Base-by-base conservation (phyloP, 2,113 vertebrate genomes). In the Ceyx melanurus region DNA sequence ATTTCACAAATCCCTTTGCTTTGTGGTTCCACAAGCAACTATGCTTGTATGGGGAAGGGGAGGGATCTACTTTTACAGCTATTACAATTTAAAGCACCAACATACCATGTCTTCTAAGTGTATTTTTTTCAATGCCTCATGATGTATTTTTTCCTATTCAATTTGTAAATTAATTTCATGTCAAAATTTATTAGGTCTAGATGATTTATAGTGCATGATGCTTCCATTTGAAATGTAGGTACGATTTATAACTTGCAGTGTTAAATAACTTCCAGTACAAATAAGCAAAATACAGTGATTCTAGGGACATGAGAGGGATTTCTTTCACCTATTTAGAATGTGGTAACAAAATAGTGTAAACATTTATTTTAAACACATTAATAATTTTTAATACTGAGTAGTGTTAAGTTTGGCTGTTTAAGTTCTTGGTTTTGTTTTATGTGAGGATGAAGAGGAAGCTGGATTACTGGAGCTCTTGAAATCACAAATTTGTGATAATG, bases 401-500 rank as follows among this genome's bases (percentile, higher is more conserved):
- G 31, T 72, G 35, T 70, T 79, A 61, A 72, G 60, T 72, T 67
- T 88, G 22, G 82, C 62, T 95, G 28, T 83, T 93, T 91, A 95
- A 97, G 70, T 96, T 94, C 54, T 96, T 76, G 16, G 13, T 96
- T 96, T 95, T 95, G 16, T 97, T 84, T 95, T 93, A 90, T 94
- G 31, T 92, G 88, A 99, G 99, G 99, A 99, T 97, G 99, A 99
- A 97, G 99, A 99, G 66, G 99, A 99, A 96, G 99, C 99, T 11
- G 99, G 99, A 28, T 98, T 99, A 57, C 92, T 99, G 96, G 99
- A 99, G 96, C 97, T 99, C 75, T 97, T 99, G 84, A 99, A 99
- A 93, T 99, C 99, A 65, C 99, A 99, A 89, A 99, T 99, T 88
- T 99, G 99, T 97, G 99, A 99, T 95, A 99, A 99, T 64, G 99